These are phyloP conservation scores for Pantherophis vulpinus DNA, from an alignment of 2,797 vertebrate genomes.

Conservation along the genomic window DNA sequence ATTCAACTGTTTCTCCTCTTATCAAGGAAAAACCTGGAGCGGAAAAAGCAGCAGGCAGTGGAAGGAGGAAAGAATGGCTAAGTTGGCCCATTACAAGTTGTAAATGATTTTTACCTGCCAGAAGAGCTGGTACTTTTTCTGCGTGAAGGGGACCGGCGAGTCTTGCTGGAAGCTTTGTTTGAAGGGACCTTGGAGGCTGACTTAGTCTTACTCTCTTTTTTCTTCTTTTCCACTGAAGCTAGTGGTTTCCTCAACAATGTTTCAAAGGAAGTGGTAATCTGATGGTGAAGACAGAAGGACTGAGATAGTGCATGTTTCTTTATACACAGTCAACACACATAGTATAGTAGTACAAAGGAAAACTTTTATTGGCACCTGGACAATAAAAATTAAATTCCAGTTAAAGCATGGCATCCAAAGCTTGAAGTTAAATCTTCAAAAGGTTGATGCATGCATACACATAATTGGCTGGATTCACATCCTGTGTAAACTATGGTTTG, in stretches of 20 bases:
- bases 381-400: neutral
- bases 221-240: neutral
- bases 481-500: neutral
- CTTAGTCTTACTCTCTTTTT: neutral
- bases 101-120: neutral
- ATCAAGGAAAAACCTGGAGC: neutral
- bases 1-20: no score
- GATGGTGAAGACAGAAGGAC: neutral
- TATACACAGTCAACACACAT: neutral
- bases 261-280: conserved; percentile 10
- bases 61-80: neutral
- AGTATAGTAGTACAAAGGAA: neutral
- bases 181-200: rapidly evolving
- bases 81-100: no score
- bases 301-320: neutral
- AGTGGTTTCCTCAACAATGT: neutral
- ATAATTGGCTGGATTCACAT: neutral
- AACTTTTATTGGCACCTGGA: neutral
- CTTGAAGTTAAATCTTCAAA: neutral
- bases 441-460: no score
- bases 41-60: neutral
- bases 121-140: neutral
- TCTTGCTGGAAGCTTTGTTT: neutral
- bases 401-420: neutral
- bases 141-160: neutral